Conservation (phyloP, 1,140 invertebrate species). For the Papilio aristodemus region DNA sequence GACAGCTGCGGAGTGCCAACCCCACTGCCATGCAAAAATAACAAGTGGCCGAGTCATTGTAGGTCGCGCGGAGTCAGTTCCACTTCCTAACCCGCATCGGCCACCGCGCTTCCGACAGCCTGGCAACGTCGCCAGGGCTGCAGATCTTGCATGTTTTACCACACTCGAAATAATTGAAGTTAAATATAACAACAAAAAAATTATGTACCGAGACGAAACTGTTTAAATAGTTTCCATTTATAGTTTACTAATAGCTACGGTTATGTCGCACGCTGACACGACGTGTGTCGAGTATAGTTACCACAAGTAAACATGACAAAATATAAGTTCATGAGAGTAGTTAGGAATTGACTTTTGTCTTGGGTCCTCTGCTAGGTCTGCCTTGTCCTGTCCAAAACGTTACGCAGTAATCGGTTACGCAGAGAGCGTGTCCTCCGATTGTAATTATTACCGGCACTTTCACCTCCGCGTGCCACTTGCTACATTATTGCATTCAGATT, state of each 20-base stretch:
- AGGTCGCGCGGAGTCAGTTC: neutral
- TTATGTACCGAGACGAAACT: too few species aligned
- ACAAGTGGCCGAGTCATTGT: neutral
- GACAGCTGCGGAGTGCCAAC: neutral
- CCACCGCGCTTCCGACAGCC: neutral
- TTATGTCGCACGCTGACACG: too few species aligned
- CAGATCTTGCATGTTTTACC: neutral
- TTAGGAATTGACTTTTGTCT: too few species aligned
- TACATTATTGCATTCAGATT: conserved; percentile 14
- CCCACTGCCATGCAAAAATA: neutral
- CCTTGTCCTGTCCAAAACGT: too few species aligned
- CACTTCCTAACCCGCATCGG: neutral
- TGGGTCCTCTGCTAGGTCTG: too few species aligned
- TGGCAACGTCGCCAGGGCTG: neutral
- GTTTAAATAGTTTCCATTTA: too few species aligned
- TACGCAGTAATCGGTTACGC: neutral
- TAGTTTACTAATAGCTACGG: too few species aligned
- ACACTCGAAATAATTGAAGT: too few species aligned
- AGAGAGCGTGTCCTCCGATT: conserved; percentile 2
- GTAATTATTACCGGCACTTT: conserved; percentile 6
- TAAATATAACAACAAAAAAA: too few species aligned
- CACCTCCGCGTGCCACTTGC: conserved; percentile 19
- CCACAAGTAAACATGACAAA: too few species aligned
- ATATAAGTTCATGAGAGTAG: too few species aligned
- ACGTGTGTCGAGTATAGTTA: too few species aligned